Conservation (phyloP, 2,797 vertebrate species). For the Hafferia zeledoni region DNA sequence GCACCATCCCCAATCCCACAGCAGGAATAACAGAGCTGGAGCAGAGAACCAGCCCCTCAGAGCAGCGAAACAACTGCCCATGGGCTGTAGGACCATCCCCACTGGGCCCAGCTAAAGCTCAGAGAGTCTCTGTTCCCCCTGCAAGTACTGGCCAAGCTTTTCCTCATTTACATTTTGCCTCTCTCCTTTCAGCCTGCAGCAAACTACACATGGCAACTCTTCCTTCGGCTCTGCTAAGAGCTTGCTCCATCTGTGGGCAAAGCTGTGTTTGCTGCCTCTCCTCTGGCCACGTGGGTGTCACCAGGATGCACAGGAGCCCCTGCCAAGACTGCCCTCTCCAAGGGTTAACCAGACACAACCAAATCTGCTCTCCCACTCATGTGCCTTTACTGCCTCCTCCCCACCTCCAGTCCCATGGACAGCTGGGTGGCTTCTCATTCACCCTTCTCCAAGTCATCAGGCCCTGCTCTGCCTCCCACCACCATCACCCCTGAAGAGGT, state of each 20-base stretch:
- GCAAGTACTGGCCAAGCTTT: neutral
- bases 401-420: neutral
- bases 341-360: neutral
- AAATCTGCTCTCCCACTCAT: neutral
- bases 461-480: neutral
- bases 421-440: neutral
- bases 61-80: neutral
- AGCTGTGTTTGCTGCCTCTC: neutral
- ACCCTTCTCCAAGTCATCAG: neutral
- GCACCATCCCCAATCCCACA: neutral
- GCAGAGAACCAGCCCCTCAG: neutral
- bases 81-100: neutral
- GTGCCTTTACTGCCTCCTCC: neutral
- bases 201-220: neutral
- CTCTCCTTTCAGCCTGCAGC: neutral
- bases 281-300: neutral
- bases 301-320: neutral
- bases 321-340: neutral
- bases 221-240: neutral
- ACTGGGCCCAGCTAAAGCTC: neutral
- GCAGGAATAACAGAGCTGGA: neutral
- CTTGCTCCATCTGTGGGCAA: neutral
- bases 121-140: neutral
- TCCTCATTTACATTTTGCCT: neutral
- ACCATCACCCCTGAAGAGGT: neutral